Conservation (phyloP, 2,113 vertebrate genomes). For the Megaceryle maxima region DNA sequence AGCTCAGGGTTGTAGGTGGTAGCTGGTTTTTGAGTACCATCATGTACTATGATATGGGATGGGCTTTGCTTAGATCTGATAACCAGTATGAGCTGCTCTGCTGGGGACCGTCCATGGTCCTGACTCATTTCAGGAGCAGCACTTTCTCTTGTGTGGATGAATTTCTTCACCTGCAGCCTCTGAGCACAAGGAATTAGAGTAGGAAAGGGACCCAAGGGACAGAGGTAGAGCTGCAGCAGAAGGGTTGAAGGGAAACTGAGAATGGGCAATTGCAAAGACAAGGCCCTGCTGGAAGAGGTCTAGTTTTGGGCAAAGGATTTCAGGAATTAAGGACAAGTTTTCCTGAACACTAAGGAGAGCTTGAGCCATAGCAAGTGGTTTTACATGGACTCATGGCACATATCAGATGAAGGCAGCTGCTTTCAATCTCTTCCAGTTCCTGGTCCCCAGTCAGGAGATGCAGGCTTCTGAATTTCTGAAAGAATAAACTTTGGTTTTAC, state of each 20-base stretch:
- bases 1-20: accelerated
- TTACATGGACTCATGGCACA: not conserved
- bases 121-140: not conserved
- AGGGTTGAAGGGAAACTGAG: not conserved
- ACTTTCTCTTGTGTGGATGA: not conserved
- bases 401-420: not conserved
- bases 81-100: not conserved
- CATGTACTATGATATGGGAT: not conserved
- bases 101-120: accelerated
- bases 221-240: not conserved
- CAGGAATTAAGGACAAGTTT: not conserved
- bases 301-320: not conserved
- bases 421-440: not conserved
- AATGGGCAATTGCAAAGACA: not conserved
- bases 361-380: not conserved
- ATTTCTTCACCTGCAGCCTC: not conserved
- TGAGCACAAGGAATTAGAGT: not conserved
- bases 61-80: not conserved
- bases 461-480: not conserved
- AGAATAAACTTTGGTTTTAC: not conserved
- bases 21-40: not conserved
- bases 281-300: not conserved
- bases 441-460: not conserved
- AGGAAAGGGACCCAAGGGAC: not conserved
- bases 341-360: not conserved